A percentile compares a stretch with the other conserved stretches of the same genome.
Conservation (phyloP, 2,888 invertebrate species). For the Patella ulyssiponensis region DNA sequence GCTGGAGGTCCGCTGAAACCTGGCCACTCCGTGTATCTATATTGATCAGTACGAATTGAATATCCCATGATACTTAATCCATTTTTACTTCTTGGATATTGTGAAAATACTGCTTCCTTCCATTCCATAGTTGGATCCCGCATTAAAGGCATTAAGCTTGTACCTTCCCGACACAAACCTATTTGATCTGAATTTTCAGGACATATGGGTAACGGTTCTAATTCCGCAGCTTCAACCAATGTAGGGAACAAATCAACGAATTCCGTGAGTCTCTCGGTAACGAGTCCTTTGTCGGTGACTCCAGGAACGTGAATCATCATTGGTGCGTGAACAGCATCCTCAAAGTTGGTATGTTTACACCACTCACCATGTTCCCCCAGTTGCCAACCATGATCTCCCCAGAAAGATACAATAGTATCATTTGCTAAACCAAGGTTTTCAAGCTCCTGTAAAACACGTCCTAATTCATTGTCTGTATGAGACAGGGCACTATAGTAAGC, state of each 20-base stretch:
- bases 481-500: slow-evolving; percentile 44
- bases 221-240: slow-evolving; percentile 52
- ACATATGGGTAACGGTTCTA: slow-evolving; percentile 38
- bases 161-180: slow-evolving; percentile 46
- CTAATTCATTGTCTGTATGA: slow-evolving; percentile 43
- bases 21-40: slow-evolving; percentile 54
- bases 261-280: slow-evolving; percentile 49
- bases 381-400: slow-evolving; percentile 50
- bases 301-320: slow-evolving; percentile 50
- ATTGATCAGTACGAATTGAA: slow-evolving; percentile 43
- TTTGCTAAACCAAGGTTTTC: slow-evolving; percentile 35
- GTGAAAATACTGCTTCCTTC: slow-evolving; percentile 31
- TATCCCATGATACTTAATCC: slow-evolving; percentile 44
- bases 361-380: slow-evolving; percentile 47
- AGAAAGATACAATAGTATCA: slow-evolving; percentile 44
- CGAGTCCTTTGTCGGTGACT: slow-evolving; percentile 39
- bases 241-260: slow-evolving; percentile 58
- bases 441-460: slow-evolving; percentile 40
- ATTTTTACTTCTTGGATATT: slow-evolving; percentile 22
- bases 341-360: slow-evolving; percentile 55
- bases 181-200: slow-evolving; percentile 40
- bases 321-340: slow-evolving; percentile 52
- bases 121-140: slow-evolving; percentile 22
- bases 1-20: slow-evolving; percentile 29
- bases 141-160: slow-evolving; percentile 46